Base-by-base conservation (phyloP, 2,888 invertebrate species). In the Athrips mouffetella region DNA sequence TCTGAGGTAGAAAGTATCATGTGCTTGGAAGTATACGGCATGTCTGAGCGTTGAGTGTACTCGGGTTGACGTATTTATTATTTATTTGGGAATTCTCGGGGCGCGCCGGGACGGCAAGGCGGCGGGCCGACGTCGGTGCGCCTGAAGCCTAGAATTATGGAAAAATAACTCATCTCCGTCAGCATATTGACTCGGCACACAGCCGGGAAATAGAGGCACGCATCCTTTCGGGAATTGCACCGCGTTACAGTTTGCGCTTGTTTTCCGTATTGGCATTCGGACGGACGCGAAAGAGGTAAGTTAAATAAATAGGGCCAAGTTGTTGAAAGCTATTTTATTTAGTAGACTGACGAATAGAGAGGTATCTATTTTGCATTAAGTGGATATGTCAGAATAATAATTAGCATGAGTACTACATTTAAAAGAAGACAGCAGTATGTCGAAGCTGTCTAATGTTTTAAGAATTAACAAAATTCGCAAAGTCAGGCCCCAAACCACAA, bases 111-210 rank as follows among this genome's bases (percentile, higher is more conserved):
- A 7, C 20, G 20, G 37, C n/a, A n/a, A n/a, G n/a, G n/a, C 70
- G 65, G 48, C 54, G 51, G 54, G 54, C 58, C 59, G 59, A 58
- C 58, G 55, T 33, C 50, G 57, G 45, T 54, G 52, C 57, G 50
- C 45, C 49, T 48, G 47, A 11, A 21, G 64, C 62, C 70, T 15
- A 66, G 80, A 79, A 80, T 81, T 82, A 83, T 81, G 82, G 80
- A 81, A 81, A 83, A 84, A 85, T 84, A 86, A 85, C 83, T 85
- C 82, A 85, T 86, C 76, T 76, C 74, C 73, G 60, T 70, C 79
- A 78, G 81, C 80, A 78, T 85, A 86, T 85, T 84, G 85, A 82
- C 83, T 84, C 77, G 72, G 67, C 65, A 60, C 62, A 67, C 66
- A 67, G 16, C 27, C 45, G 66, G 74, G 72, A 80, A 76, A 77